Base-by-base conservation (phyloP, 2,888 invertebrate species). In the Leptopilina myrica region DNA sequence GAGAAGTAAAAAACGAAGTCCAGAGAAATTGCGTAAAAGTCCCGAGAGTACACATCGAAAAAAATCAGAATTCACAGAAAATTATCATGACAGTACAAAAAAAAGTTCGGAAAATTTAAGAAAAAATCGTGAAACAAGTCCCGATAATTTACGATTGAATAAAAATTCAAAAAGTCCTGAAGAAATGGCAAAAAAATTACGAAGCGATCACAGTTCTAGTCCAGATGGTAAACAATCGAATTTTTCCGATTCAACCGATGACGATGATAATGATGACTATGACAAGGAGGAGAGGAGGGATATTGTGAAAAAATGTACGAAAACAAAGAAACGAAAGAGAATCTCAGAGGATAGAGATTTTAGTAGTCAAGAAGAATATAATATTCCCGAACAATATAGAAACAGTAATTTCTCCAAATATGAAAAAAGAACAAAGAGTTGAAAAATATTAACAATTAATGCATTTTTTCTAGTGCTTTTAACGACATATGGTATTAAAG, bases 21-120 rank as follows among this genome's bases (percentile, higher is more conserved):
- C n/a, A 26, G 53, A 33, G 12, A 62, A 46, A 26, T 26, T n/a
- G 26, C 43, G 46, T 78, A 49, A 56, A 49, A 53, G 56, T 64
- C 15, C 15, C 1, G 43, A 69, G 26, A 53, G 12, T 2, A 26
- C 40, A 78, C 5, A 15, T 59, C 9, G 43, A 67, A 77, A 59
- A 49, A n/a, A 88, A 78, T 78, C 81, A 2, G 88, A 88, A 80
- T 84, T 87, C 12, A 83, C 87, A 59, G 20, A 12, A 62, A 2
- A 64, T 49, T 15, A 80, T 73, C 33, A 75, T 79, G 43, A 67
- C 6, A 49, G 7, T 46, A 5, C 12, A 49, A 59, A 76, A 56
- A 62, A 26, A 20, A 56, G 43, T 15, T 56, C 56, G 46, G 5
- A 76, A 2, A 43, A 76, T 59, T 11, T 26, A 76, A 33, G 9